A percentile compares a stretch with the other conserved stretches of the same genome.
Conservation (phyloP, 2,113 vertebrate species). For the Chauna torquata region DNA sequence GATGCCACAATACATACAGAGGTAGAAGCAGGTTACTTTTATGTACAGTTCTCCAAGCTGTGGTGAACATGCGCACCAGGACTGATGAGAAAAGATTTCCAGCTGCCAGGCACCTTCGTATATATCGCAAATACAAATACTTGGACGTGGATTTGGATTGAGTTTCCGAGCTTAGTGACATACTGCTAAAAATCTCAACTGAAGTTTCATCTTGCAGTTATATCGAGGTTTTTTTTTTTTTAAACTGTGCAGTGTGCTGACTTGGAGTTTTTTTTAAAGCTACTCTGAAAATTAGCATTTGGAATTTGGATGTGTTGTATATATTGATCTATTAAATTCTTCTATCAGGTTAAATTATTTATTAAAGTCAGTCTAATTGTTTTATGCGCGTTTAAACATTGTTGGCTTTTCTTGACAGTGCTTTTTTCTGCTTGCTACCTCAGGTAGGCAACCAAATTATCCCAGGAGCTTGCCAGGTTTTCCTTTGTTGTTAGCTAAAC, state of each 20-base stretch:
- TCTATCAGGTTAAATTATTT: background rate
- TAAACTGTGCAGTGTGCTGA: background rate
- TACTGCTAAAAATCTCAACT: background rate
- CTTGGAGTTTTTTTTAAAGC: background rate
- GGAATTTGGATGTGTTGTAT: background rate
- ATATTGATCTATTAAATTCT: background rate
- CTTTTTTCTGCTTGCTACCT: background rate
- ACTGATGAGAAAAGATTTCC: background rate
- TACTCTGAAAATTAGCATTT: background rate
- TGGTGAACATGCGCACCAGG: accelerated
- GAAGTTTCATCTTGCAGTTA: background rate
- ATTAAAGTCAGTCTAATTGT: background rate
- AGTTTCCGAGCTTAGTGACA: background rate
- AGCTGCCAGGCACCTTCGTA: background rate
- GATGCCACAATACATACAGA: background rate
- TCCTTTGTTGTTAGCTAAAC: background rate
- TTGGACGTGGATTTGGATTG: background rate
- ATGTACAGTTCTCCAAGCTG: background rate
- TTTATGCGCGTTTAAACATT: background rate
- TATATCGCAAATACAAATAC: background rate
- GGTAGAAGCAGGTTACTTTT: background rate
- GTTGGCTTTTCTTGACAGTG: background rate
- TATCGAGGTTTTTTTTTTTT: background rate
- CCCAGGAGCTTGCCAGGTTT: background rate
- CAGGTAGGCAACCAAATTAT: background rate